Conservation (phyloP, 1,140 invertebrate species). For the Branchinecta lynchi region DNA sequence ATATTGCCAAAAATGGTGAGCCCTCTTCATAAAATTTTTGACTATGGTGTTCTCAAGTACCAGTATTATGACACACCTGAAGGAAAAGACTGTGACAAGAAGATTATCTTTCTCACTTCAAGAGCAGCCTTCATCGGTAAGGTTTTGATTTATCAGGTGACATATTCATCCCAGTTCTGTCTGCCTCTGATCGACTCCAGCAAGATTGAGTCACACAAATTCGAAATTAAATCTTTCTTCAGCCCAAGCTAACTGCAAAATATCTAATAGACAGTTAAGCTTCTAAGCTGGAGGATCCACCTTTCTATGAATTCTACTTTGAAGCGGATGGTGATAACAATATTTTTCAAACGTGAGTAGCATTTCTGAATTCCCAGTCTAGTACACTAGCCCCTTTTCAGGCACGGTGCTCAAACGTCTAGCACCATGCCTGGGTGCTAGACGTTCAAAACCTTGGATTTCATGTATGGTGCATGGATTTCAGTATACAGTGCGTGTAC, state of each 20-base stretch:
- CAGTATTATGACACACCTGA: conserved; percentile 6
- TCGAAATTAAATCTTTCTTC: neutral
- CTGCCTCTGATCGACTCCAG: neutral
- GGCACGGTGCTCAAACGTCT: no score
- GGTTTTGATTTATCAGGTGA: neutral
- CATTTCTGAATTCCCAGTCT: no score
- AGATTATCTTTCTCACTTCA: neutral
- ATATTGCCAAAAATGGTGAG: neutral
- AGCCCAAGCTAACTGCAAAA: neutral
- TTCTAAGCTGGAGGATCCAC: no score
- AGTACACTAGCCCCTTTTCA: no score
- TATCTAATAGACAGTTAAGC: neutral
- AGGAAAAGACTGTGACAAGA: conserved; percentile 5
- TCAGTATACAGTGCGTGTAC: no score
- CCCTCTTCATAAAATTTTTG: neutral
- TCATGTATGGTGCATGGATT: no score
- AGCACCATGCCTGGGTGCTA: no score
- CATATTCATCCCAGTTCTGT: neutral
- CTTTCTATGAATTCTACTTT: no score
- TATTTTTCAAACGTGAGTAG: no score
- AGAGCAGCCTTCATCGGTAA: neutral
- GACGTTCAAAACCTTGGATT: no score
- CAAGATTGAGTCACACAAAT: neutral
- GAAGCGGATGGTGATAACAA: no score
- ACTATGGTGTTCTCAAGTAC: neutral